Conservation (phyloP, 2,888 invertebrate genomes). For the Deilephila porcellus region DNA sequence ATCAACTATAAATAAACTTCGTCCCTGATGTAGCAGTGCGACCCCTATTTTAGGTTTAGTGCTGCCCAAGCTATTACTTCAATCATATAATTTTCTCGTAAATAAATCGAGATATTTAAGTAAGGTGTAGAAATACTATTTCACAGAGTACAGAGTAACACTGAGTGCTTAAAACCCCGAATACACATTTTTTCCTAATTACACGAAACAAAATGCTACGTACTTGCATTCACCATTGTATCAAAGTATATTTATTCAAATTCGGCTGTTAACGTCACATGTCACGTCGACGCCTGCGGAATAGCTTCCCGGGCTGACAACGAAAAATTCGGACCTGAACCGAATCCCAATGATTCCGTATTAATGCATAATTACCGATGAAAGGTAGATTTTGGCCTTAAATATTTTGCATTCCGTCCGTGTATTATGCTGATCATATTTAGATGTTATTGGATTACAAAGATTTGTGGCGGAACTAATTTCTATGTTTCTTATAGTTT, state of each 20-base stretch:
- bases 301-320: slow-evolving; percentile 5
- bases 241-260: slow-evolving; percentile 52
- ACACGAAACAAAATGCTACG: slow-evolving; percentile 35
- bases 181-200: slow-evolving; percentile 33
- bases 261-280: slow-evolving; percentile 53
- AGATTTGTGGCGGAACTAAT: too few species aligned
- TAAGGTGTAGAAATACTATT: too few species aligned
- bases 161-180: background rate
- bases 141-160: background rate
- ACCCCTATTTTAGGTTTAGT: too few species aligned
- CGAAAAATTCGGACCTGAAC: slow-evolving; percentile 43
- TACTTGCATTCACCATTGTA: slow-evolving; percentile 29
- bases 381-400: background rate
- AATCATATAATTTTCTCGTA: too few species aligned
- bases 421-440: background rate
- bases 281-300: slow-evolving; percentile 43
- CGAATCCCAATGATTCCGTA: slow-evolving; percentile 18
- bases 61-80: too few species aligned
- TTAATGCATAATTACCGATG: slow-evolving; percentile 20
- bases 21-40: too few species aligned
- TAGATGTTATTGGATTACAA: background rate
- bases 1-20: too few species aligned
- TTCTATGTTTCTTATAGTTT: too few species aligned
- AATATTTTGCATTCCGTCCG: background rate
- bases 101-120: too few species aligned